Base-by-base conservation (phyloP, 2,888 invertebrate species). In the Gnatocerus cornutus region DNA sequence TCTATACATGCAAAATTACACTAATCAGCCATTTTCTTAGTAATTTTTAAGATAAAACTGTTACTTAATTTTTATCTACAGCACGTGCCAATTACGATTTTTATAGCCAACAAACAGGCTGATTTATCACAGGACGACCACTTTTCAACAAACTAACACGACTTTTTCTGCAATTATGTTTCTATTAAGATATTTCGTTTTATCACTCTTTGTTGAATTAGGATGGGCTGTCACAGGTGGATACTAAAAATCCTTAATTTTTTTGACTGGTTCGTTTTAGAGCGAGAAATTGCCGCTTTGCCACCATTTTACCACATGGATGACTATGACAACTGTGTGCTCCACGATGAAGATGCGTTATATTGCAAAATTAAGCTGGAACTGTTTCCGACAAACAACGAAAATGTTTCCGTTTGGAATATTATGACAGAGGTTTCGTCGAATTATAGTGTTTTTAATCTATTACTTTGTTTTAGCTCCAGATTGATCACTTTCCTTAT, bases 271-370 rank as follows among this genome's bases (percentile, higher is more conserved):
- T 21, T 21, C 4, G 1, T 77, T 78, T 46, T 62, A 78, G 78
- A 76, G 48, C 48, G 61, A 48, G 66, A 78, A 30, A 79, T 79
- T 70, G 74, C 73, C 1, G 66, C 65, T 9, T 71, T 79, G 76
- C 79, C 79, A 0, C 71, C 72, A 12, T 13, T 79, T 29, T 79
- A 78, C 50, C 70, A 74, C 48, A 41, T 74, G 45, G 79, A 79
- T 50, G 71, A 79, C 69, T 79, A 71, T 52, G 79, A 79, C 52
- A 70, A 64, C 8, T 79, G 79, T 45, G 75, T 79, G 78, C 27
- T 79, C 6, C 65, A 71, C 0, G 70, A 62, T 12, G 71, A 76
- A 16, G 61, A 76, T 39, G 75, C 77, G 8, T 48, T 76, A 1
- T 79, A 75, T 53, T 79, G 79, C 53, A 68, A 72, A 1, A 63